These are phyloP conservation scores for Peromyscus melanophrys DNA, from an alignment of 2,797 vertebrate genomes.

Conservation along the genomic window DNA sequence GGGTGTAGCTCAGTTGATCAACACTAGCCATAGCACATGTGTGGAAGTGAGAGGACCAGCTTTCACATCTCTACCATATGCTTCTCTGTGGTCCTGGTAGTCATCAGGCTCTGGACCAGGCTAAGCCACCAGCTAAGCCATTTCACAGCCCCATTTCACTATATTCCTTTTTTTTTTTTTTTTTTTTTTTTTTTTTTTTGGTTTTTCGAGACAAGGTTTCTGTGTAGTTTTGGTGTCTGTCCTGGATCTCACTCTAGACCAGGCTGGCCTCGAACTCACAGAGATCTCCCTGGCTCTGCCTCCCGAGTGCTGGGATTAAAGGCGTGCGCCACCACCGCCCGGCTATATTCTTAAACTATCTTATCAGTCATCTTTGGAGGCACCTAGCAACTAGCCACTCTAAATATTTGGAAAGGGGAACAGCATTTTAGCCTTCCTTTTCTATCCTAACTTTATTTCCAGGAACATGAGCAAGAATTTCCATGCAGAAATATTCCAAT, in stretches of 20 bases:
- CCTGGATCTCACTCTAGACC: no score
- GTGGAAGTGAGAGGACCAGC: neutral
- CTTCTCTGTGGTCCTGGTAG: no score
- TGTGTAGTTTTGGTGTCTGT: no score
- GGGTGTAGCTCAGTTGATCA: neutral
- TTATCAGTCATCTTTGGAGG: neutral
- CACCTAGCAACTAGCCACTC: neutral
- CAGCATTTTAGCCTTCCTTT: neutral
- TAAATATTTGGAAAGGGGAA: slow-evolving; percentile 6
- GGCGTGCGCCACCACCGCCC: no score
- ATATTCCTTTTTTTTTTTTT: no score
- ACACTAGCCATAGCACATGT: neutral
- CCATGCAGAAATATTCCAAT: neutral
- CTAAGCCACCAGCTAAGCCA: no score
- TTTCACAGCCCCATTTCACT: no score
- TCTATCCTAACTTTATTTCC: neutral
- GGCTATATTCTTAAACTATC: neutral
- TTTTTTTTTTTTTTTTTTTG: no score
- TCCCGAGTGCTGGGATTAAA: no score
- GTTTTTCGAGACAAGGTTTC: no score
- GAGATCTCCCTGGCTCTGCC: no score
- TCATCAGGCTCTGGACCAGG: neutral
- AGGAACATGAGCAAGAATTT: neutral
- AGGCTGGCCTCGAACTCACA: no score
- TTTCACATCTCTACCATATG: neutral